Conservation (phyloP, 2,113 vertebrate genomes). For the Crotalus tigris region DNA sequence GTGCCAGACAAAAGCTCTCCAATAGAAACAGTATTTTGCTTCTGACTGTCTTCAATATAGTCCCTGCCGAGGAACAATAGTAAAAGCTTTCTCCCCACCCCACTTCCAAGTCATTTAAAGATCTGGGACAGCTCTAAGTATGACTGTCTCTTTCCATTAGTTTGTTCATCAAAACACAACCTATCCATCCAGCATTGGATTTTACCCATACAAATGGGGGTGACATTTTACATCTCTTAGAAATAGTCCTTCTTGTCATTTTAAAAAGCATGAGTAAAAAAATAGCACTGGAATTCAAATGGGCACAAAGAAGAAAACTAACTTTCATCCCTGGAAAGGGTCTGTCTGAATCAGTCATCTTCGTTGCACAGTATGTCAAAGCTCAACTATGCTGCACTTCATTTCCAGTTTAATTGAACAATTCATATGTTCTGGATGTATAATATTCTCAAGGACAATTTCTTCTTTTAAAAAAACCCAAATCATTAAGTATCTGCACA, state of each 20-base stretch:
- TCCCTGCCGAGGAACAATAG: constrained; percentile 68
- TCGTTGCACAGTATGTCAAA: background rate
- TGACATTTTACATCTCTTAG: constrained; percentile 59
- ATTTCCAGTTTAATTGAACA: constrained; percentile 32
- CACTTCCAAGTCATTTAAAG: constrained; percentile 60
- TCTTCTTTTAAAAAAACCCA: background rate
- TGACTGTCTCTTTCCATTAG: constrained; percentile 62
- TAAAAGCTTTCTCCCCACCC: constrained; percentile 22
- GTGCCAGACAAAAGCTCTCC: constrained; percentile 68
- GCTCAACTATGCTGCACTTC: background rate
- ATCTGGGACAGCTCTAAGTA: constrained; percentile 55
- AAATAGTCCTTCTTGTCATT: constrained; percentile 57
- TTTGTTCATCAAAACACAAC: constrained; percentile 64
- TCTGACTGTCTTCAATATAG: constrained; percentile 68
- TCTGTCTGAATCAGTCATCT: constrained; percentile 16
- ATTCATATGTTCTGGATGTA: background rate
- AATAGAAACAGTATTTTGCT: constrained; percentile 67
- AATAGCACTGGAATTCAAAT: constrained; percentile 51
- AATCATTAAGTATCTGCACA: background rate
- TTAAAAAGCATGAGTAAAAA: constrained; percentile 42
- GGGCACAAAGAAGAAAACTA: constrained; percentile 50
- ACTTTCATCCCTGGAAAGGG: constrained; percentile 15
- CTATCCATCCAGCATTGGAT: constrained; percentile 49
- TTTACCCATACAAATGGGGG: constrained; percentile 50
- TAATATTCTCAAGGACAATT: background rate